Conservation (phyloP, 2,888 invertebrate species). For the Pristionchus entomophagus region DNA sequence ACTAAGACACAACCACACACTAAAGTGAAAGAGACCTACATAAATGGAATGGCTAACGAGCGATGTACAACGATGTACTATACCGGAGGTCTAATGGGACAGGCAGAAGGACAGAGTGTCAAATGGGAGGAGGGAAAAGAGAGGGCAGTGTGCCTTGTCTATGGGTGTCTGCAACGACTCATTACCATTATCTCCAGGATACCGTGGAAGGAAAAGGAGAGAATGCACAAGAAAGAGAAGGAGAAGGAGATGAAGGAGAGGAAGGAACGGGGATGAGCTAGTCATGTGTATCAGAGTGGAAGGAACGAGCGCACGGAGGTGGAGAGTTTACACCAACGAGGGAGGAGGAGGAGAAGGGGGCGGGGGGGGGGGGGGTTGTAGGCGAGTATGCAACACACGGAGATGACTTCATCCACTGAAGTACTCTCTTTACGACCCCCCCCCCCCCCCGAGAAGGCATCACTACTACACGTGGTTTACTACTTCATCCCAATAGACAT, state of each 20-base stretch:
- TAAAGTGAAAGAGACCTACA: background rate
- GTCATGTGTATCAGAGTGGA: slow-evolving; percentile 26
- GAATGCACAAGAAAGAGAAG: slow-evolving; percentile 4
- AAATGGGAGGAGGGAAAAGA: background rate
- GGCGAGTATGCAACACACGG: background rate
- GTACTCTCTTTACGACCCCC: background rate
- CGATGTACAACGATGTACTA: no score
- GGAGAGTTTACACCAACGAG: background rate
- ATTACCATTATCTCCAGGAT: slow-evolving; percentile 22
- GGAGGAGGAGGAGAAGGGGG: background rate
- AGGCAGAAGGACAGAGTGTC: background rate
- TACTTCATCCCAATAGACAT: background rate
- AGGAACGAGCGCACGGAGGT: background rate
- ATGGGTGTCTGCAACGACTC: background rate
- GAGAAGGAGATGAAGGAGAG: no score
- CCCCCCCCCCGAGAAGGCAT: background rate
- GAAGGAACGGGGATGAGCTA: background rate
- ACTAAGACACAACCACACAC: background rate
- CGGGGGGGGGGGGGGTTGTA: background rate
- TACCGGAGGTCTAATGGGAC: no score
- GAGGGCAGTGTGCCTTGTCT: background rate
- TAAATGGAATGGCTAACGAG: background rate
- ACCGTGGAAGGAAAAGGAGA: background rate
- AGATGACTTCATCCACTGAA: background rate
- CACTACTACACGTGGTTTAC: background rate